These are phyloP conservation scores for Larimichthys polyactis DNA, from an alignment of 2,113 vertebrate genomes.

Conservation along the genomic window DNA sequence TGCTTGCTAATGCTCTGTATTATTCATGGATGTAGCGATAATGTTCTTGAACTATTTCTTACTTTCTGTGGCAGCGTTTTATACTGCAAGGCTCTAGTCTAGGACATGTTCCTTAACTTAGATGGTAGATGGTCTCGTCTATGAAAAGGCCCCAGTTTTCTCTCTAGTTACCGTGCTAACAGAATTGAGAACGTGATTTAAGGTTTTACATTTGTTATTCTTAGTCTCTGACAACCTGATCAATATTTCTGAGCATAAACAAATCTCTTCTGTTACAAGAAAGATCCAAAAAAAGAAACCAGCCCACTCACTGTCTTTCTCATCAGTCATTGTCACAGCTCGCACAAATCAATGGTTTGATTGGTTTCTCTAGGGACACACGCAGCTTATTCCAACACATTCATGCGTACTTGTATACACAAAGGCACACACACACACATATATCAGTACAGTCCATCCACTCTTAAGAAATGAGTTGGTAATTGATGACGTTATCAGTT, in stretches of 20 bases:
- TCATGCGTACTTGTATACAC: background rate
- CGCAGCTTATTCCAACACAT: background rate
- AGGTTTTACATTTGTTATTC: constrained; percentile 34
- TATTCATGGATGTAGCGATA: constrained; percentile 64
- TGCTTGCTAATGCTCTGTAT: constrained; percentile 57
- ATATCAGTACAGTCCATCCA: background rate
- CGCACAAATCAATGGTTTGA: constrained; percentile 49
- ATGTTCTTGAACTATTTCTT: constrained; percentile 41
- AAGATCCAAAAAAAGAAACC: constrained; percentile 2
- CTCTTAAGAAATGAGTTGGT: constrained; percentile 36
- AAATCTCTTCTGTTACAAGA: constrained; percentile 27
- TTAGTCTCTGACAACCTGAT: constrained; percentile 30
- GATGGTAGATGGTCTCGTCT: background rate
- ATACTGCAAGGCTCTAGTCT: background rate
- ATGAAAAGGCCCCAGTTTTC: background rate
- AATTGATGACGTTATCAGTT: constrained; percentile 63
- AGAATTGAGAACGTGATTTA: background rate
- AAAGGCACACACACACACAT: background rate
- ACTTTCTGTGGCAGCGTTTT: constrained; percentile 24
- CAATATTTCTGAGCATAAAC: constrained; percentile 47
- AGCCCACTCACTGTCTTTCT: constrained; percentile 22
- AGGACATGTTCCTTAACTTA: background rate
- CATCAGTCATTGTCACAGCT: constrained; percentile 44
- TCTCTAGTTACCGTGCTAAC: background rate
- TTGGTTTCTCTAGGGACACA: constrained; percentile 12